Evolutionary conservation across 2,797 vertebrate species (phyloP).

Genomic region (Hemibagrus guttatus): DNA sequence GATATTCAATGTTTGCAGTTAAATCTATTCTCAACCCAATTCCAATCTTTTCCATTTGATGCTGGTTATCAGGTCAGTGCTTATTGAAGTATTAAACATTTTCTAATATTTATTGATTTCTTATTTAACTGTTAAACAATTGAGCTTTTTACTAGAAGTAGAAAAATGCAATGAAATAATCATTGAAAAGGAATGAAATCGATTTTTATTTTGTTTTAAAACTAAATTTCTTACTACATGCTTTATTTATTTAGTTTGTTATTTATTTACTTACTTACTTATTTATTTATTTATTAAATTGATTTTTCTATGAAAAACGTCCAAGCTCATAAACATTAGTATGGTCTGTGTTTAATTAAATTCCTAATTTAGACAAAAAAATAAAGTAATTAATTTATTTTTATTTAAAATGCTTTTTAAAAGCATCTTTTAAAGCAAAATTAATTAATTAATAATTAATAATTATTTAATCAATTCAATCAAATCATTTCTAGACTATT

Average conservation of each 20-base stretch:
- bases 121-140: neutral
- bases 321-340: too few species aligned
- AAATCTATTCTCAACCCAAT: neutral
- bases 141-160: neutral
- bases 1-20: neutral
- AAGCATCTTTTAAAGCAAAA: neutral
- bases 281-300: too few species aligned
- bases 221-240: neutral
- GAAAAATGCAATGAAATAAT: neutral
- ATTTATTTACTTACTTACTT: too few species aligned
- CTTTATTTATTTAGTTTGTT: too few species aligned
- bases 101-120: too few species aligned
- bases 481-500: too few species aligned
- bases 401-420: too few species aligned
- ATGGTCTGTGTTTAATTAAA: too few species aligned
- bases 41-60: neutral
- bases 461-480: too few species aligned
- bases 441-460: neutral
- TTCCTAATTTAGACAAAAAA: too few species aligned
- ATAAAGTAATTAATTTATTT: too few species aligned
- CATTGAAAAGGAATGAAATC: neutral
- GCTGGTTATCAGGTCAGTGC: neutral
- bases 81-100: neutral
- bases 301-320: too few species aligned
- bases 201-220: neutral